Conservation (phyloP, 2,113 vertebrate genomes). For the Proteles cristata region DNA sequence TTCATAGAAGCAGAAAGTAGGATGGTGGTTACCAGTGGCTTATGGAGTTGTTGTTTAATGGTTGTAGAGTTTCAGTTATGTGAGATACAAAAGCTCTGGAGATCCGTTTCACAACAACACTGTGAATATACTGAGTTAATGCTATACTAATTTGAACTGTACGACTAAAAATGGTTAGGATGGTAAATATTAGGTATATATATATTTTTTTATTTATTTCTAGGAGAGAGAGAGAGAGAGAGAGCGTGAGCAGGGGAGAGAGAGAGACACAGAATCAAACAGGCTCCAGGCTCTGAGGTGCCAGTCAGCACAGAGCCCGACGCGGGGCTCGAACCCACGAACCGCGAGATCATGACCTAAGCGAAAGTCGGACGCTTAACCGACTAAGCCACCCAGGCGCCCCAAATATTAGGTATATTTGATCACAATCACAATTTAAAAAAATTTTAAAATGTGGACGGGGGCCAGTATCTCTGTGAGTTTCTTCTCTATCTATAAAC, state of each 20-base stretch:
- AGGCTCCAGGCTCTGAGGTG: too few species aligned
- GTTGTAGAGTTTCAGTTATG: background rate
- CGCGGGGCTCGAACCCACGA: too few species aligned
- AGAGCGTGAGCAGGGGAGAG: too few species aligned
- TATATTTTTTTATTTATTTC: too few species aligned
- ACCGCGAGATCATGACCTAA: too few species aligned
- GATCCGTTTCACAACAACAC: background rate
- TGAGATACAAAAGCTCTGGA: background rate
- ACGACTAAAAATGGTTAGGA: background rate
- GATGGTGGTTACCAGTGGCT: background rate
- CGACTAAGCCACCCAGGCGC: too few species aligned
- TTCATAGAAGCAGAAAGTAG: conserved; percentile 20
- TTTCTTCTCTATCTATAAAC: conserved; percentile 23
- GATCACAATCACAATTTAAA: conserved; percentile 18
- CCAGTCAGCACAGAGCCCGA: too few species aligned
- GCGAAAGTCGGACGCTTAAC: too few species aligned
- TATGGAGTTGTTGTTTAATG: background rate
- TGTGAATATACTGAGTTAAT: background rate
- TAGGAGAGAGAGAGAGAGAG: too few species aligned
- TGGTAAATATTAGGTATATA: background rate
- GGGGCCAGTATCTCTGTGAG: background rate
- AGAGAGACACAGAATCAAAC: too few species aligned
- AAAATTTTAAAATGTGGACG: background rate
- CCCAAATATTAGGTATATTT: conserved; percentile 33
- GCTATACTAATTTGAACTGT: background rate